Base-by-base conservation (phyloP, 2,888 invertebrate species). In the Resseliella maxima region DNA sequence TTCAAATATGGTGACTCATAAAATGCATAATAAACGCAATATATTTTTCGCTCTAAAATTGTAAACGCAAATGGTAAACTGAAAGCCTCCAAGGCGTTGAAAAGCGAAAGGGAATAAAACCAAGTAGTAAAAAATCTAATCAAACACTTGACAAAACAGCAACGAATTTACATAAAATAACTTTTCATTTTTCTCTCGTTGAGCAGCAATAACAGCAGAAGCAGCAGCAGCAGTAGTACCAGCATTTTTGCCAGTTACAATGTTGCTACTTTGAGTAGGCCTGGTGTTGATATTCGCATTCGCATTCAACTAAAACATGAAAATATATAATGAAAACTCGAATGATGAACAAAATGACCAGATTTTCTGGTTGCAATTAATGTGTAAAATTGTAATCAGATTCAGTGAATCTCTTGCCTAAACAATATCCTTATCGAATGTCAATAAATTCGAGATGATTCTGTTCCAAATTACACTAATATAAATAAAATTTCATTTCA, bases 91-190 rank as follows among this genome's bases (percentile, higher is more conserved):
- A 12, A 31, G 12, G 5, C 59, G 5, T 24, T 31, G 31, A 35
- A 72, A 72, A 27, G 35, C 31, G 72, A 72, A 72, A 72, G 31
- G 1, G 18, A 72, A 59, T 59, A 72, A 72, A 72, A 27, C 35
- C 72, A 72, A 72, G 72, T 72, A 72, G 35, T 72, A 72, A 72
- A 72, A 72, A 31, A 72, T 72, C 72, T 72, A 72, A 72, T 72
- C 72, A 72, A 72, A 72, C 72, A 72, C 72, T 72, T 72, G 72
- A 72, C 72, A 72, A 35, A 72, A 72, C 72, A 72, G 72, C 72
- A 31, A 72, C n/a, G 72, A 31, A 72, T 72, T 72, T 72, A 35
- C 72, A 72, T 72, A 72, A 72, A 72, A 72, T 3, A 31, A 27
- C 2, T 72, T 0, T 72, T 72, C 24, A 3, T 59, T 59, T 59